phyloP scores from a whole-genome alignment of 2,888 invertebrate genomes.

The Erynnis tages region DNA sequence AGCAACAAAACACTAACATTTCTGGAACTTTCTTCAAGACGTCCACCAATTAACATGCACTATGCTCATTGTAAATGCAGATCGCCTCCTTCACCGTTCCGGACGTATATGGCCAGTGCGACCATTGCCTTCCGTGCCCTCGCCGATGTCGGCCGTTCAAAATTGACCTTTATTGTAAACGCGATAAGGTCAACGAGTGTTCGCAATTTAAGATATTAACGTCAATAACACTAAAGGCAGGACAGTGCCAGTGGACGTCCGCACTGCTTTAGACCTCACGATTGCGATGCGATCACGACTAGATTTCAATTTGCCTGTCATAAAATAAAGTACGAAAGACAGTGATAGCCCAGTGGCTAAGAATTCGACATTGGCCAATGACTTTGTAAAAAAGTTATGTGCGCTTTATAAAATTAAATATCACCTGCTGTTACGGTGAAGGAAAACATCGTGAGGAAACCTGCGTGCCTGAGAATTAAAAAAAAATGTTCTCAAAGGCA shows the following conservation, averaged over 20 bases:
- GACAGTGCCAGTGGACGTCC: slow-evolving; percentile 24
- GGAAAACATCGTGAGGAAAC: too few species aligned
- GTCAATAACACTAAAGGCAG: slow-evolving; percentile 33
- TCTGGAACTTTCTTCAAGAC: slow-evolving; percentile 20
- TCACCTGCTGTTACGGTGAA: too few species aligned
- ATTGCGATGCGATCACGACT: slow-evolving; percentile 5
- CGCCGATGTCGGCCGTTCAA: slow-evolving; percentile 26
- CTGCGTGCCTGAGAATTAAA: too few species aligned
- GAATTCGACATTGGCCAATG: too few species aligned
- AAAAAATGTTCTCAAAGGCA: too few species aligned
- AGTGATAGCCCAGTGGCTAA: too few species aligned
- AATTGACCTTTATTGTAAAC: slow-evolving; percentile 40
- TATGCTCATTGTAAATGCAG: slow-evolving; percentile 28
- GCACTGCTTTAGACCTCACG: slow-evolving; percentile 18
- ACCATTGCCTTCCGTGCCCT: slow-evolving; percentile 18
- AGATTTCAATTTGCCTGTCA: too few species aligned
- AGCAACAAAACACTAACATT: background rate
- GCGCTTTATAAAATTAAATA: too few species aligned
- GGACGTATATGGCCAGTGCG: slow-evolving; percentile 24
- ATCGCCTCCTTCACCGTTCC: slow-evolving; percentile 28
- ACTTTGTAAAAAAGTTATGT: too few species aligned
- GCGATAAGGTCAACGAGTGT: slow-evolving; percentile 40
- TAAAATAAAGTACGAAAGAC: too few species aligned
- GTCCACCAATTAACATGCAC: slow-evolving; percentile 30
- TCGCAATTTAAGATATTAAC: slow-evolving; percentile 32